Base-by-base conservation (phyloP, 64 coral and sea anemone species). In the Montipora efflorescens region DNA sequence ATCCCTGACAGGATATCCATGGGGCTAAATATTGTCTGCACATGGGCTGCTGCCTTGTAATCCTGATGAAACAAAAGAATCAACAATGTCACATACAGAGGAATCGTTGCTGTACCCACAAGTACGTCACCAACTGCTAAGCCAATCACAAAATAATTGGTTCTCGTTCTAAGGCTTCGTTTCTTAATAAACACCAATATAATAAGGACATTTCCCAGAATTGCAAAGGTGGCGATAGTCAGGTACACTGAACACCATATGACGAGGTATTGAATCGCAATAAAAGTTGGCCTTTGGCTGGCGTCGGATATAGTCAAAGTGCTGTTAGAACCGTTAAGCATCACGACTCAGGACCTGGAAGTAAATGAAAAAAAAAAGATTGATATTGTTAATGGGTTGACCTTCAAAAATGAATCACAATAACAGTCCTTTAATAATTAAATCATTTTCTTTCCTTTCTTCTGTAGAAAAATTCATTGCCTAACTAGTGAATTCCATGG, bases 1-100 rank as follows among this genome's bases (percentile, higher is more conserved):
- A 96, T 96, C 22, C 95, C 95, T 5, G 95, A 96, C 15, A 96
- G 90, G 44, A 96, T 96, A 25, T 96, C 95, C 61, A 96, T 78
- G 1, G 95, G 95, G 76, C 95, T 91, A 55, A 96, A 96, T 48
- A 96, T 74, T 44, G 79, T 87, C 11, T 88, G 68, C 19, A 96
- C 88, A 57, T 59, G 47, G 0, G 7, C 14, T 5, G 89, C 77
- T 57, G 83, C 80, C 6, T 81, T 19, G 49, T 47, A 88, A 23
- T 76, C 85, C 90, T 94, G 74, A 19, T 78, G 75, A n/a, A 74
- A 96, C 52, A 96, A 72, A 18, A 96, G 58, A 14, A 89, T 85
- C 8, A 91, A 18, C 20, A 90, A 87, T 16, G 92, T 79, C 20
- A 91, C 25, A 79, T 92, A 96, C 57, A 96, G 48, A 8, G 95